Evolutionary conservation across 30 jellyfish, hydroid and myxozoan species (phyloP), one percentile per base, ranked within the genome.

Genomic region (Turritopsis dohrnii): DNA sequence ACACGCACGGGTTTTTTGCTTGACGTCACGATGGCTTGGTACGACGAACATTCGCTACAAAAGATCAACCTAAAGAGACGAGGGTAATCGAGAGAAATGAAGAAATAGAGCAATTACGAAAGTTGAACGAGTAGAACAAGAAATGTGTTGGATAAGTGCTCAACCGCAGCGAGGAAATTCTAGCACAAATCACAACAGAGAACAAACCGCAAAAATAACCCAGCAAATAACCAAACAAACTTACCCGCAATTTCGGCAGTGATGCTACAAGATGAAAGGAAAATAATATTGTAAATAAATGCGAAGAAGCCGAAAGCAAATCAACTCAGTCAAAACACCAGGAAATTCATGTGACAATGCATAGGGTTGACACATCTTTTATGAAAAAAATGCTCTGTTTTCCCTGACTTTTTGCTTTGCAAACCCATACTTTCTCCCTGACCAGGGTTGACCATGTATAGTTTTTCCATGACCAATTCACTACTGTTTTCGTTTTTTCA

Each of bases 241-340:
- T 83, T 91, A 91, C 97, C 97, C 97, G 85, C 97, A 91, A 29
- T 87, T 86, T 75, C 97, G 90, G 65, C 97, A 91, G 84, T 91
- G 97, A 71, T 91, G 97, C 97, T 91, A 79, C 52, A 86, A 90
- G 75, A 29, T 81, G 66, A 60, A 54, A 77, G 72, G 27, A 84
- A 52, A 72, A 75, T 16, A 75, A 25, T 75, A 16, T 5, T 23
- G 19, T 75, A 5, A 1, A 25, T 18, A 26, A n/a, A n/a, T 52
- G 18, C 23, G 18, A 19, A 72, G 22, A 16, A 72, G 31, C 81
- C 18, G 31, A 31, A 72, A 8, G 1, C 31, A 72, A 18, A n/a
- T n/a, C n/a, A n/a, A n/a, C n/a, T n/a, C n/a, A n/a, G n/a, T n/a
- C n/a, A n/a, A n/a, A n/a, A n/a, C n/a, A n/a, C n/a, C n/a, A n/a